Percentiles rank a stretch among this genome's conserved stretches.
These are phyloP conservation scores for Ctenicera cuprea DNA, from an alignment of 2,888 invertebrate species.

Conservation along the genomic window DNA sequence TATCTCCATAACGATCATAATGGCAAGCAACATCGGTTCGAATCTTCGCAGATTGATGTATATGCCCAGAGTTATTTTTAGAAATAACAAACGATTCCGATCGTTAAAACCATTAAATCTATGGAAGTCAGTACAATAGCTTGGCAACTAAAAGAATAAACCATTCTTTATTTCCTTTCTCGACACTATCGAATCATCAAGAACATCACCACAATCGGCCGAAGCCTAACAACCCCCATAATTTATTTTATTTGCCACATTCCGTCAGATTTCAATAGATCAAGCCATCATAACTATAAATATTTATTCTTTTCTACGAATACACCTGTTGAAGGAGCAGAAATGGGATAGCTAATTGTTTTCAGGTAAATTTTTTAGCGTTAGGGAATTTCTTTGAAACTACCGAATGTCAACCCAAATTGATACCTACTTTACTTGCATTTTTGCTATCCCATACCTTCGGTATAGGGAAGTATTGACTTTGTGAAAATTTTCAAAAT, in stretches of 20 bases:
- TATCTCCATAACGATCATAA: neutral
- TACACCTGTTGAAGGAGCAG: constrained; percentile 12
- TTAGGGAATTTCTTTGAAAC: no score
- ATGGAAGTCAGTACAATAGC: constrained; percentile 13
- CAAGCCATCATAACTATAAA: constrained; percentile 46
- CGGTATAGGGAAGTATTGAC: no score
- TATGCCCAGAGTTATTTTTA: neutral
- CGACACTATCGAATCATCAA: constrained; percentile 62
- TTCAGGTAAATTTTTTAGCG: no score
- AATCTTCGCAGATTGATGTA: constrained; percentile 13
- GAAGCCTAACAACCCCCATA: constrained; percentile 58
- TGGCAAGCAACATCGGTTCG: neutral
- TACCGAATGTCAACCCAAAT: no score
- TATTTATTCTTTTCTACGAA: constrained; percentile 52
- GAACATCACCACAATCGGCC: constrained; percentile 57
- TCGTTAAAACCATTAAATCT: constrained; percentile 34
- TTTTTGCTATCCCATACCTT: no score
- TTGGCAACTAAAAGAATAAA: constrained; percentile 31
- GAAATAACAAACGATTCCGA: constrained; percentile 13
- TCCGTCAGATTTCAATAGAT: neutral
- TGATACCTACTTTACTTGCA: no score
- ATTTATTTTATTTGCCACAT: constrained; percentile 60
- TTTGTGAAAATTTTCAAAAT: no score
- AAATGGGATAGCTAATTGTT: constrained; percentile 5
- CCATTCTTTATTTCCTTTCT: constrained; percentile 57